Base-by-base conservation (phyloP, 2,888 invertebrate genomes). In the Campaea margaritaria region DNA sequence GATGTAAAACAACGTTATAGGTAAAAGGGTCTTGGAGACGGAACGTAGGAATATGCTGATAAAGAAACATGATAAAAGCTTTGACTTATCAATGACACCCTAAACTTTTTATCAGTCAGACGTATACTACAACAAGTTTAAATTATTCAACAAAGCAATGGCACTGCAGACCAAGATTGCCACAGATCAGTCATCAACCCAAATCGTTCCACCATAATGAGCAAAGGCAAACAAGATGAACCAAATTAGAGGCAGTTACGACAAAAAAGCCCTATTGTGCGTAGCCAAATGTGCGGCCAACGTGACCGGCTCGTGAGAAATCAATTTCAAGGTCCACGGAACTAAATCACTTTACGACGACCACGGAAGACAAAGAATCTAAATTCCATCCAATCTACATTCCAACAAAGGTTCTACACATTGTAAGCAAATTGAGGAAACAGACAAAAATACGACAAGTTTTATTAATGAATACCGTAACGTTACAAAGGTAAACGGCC, bases 261-360 rank as follows among this genome's bases (percentile, higher is more conserved):
- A 61, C 47, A 73, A 72, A 78, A 73, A 69, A 61, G 31, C 47
- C 42, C 73, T 59, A 76, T 77, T 76, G 69, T 74, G 67, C 67
- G 61, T 67, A 62, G 48, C 65, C 60, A 69, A 69, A 71, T 68
- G 71, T 58, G 66, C 67, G 72, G 57, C 62, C 71, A 67, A 73
- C 66, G 71, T 71, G 70, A 74, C 70, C 63, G 65, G 64, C 59
- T 42, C 77, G 75, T 78, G 77, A 73, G 74, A 81, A 79, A 78
- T 79, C 74, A 69, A 75, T 76, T 75, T 70, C 74, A 79, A 80
- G 75, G 76, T 63, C 67, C 58, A 46, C 52, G 55, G 50, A 50
- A 58, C 62, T 53, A 58, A 62, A 58, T 49, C 53, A 49, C 56
- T 60, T 48, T 53, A 53, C 56, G 50, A 62, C 51, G 58, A 60